Evolutionary conservation across 2,113 vertebrate genomes (phyloP), one percentile per base, ranked within the genome.

Genomic region (Raphicerus campestris): DNA sequence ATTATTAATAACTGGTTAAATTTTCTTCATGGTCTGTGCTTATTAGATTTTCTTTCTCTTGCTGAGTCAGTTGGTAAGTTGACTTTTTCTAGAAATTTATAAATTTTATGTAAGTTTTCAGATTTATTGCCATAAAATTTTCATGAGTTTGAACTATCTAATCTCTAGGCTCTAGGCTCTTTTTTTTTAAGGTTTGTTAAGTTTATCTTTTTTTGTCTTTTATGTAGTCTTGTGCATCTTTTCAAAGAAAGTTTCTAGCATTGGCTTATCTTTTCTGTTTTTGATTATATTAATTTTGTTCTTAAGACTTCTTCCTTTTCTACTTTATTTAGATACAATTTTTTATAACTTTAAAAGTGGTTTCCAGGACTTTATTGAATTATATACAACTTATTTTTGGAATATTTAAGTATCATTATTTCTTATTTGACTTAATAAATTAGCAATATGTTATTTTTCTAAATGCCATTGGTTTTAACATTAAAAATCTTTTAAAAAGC

Each of bases 1-100:
- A 95, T 82, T 61, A 92, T 39, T 93, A 58, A 58, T 96, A 85
- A 77, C 17, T 84, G n/a, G 80, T 93, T 51, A 78, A 78, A 83
- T 83, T 77, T 94, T 97, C 77, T 91, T 88, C 30, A 92, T 87
- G 35, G 10, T 94, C 82, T 82, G 3, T 94, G 45, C 63, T 61
- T n/a, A n/a, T n/a, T n/a, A n/a, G n/a, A n/a, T n/a, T 96, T 97
- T 97, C 63, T 94, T 0, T 95, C n/a, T 92, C 78, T 97, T 89
- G 39, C 56, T 96, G 86, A 95, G 39, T 96, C 47, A 73, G 22
- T 93, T 97, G 80, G 80, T 97, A 97, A 95, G 84, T 96, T 95
- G 39, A 49, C 26, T 92, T 88, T 93, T 92, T 94, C 61, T 81
- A 89, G 63, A 61, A 63, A 42, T 82, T 89, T 45, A 51, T 78